Evolutionary conservation across 2,113 vertebrate species (phyloP).

Genomic region (Sarotherodon lohbergeri): DNA sequence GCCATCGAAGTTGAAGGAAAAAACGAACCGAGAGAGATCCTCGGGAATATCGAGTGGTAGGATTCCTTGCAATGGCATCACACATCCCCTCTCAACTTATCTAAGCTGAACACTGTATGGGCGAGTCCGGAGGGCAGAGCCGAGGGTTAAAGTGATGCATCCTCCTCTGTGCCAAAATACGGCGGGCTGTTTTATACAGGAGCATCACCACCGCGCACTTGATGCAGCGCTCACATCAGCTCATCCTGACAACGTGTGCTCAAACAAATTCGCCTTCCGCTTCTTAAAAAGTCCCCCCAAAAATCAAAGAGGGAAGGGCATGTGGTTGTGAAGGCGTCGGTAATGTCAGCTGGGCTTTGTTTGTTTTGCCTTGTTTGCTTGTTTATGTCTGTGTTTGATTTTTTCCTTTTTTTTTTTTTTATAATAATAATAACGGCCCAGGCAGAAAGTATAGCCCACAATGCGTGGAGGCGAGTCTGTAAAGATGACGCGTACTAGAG

Average conservation of each 20-base stretch:
- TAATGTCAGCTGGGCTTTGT: background rate
- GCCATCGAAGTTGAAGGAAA: conserved; percentile 67
- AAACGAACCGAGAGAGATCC: conserved; percentile 33
- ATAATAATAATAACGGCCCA: background rate
- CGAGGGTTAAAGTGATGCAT: conserved; percentile 61
- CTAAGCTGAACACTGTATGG: conserved; percentile 38
- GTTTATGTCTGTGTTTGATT: background rate
- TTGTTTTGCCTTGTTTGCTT: conserved; percentile 10
- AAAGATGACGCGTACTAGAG: conserved; percentile 46
- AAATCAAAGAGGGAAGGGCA: background rate
- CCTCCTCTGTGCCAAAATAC: conserved; percentile 56
- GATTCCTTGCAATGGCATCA: conserved; percentile 43
- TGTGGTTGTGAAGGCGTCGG: background rate
- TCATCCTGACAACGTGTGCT: conserved; percentile 51
- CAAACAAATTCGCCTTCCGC: conserved; percentile 40
- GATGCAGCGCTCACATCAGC: conserved; percentile 58
- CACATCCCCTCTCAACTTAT: conserved; percentile 59
- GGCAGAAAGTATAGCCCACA: conserved; percentile 38
- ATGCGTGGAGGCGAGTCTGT: conserved; percentile 52
- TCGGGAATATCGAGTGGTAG: conserved; percentile 39
- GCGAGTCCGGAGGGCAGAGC: conserved; percentile 63
- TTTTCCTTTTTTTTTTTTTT: too few species aligned
- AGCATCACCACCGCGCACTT: conserved; percentile 57
- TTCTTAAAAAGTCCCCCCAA: conserved; percentile 22
- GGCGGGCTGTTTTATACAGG: conserved; percentile 50